These are phyloP conservation scores for Centropus unirufus DNA, from an alignment of 2,113 vertebrate genomes.

Conservation along the genomic window DNA sequence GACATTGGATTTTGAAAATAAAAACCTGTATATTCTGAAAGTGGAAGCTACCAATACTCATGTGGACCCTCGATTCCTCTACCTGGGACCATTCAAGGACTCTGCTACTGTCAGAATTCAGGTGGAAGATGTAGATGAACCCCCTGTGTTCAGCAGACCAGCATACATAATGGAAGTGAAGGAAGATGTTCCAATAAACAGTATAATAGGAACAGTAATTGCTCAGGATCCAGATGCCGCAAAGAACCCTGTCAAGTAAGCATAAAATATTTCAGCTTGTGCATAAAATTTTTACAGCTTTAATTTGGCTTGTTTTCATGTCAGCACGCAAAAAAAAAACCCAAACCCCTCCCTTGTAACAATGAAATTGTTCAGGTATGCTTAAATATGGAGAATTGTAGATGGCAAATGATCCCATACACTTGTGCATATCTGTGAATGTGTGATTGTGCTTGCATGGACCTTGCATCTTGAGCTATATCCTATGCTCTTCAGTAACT, in stretches of 20 bases:
- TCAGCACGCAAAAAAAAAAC: not conserved
- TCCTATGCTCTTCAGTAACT: not conserved
- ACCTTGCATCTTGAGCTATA: not conserved
- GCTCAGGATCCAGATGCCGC: slow-evolving; percentile 89
- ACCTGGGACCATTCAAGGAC: slow-evolving; percentile 89
- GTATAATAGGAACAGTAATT: slow-evolving; percentile 83
- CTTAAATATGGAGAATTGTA: not conserved
- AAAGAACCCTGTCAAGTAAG: slow-evolving; percentile 90
- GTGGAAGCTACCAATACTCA: slow-evolving; percentile 91
- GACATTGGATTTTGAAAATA: slow-evolving; percentile 92
- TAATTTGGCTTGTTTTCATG: not conserved
- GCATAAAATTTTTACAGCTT: not conserved
- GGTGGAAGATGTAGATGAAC: slow-evolving; percentile 94
- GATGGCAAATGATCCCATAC: not conserved
- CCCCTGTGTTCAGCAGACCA: slow-evolving; percentile 86
- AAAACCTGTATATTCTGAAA: slow-evolving; percentile 85
- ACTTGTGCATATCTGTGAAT: not conserved
- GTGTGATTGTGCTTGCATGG: not conserved
- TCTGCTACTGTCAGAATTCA: slow-evolving; percentile 85
- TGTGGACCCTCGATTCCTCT: slow-evolving; percentile 85
- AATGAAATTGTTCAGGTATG: not conserved
- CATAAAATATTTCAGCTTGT: not conserved
- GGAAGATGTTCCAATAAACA: slow-evolving; percentile 85
- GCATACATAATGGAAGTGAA: slow-evolving; percentile 90
- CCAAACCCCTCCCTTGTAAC: not conserved